Evolutionary conservation across 1,140 invertebrate species (phyloP).

Genomic region (Protaetia brevitarsis): DNA sequence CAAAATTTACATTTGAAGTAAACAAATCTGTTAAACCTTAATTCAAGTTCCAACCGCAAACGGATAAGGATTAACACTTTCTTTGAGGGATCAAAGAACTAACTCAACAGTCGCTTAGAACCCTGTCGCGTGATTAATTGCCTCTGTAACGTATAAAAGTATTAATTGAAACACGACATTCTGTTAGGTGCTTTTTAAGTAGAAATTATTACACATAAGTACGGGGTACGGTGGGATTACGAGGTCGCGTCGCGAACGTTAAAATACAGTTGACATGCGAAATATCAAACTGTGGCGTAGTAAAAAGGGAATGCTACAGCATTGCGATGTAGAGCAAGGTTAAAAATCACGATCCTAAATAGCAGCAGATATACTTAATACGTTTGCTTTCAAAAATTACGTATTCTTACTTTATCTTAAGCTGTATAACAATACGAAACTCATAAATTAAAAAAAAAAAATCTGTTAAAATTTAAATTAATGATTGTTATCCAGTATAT

Average conservation of each 20-base stretch:
- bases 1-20: neutral
- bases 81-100: neutral
- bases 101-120: neutral
- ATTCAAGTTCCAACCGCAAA: conserved; percentile 6
- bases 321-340: too few species aligned
- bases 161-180: conserved; percentile 15
- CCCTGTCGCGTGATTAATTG: conserved; percentile 15
- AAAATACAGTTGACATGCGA: conserved; percentile 12
- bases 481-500: too few species aligned
- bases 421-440: too few species aligned
- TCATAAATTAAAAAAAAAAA: too few species aligned
- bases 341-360: too few species aligned
- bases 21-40: conserved; percentile 15
- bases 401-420: too few species aligned
- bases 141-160: conserved; percentile 8
- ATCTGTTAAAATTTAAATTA: too few species aligned
- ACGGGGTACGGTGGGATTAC: neutral
- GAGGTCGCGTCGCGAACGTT: conserved; percentile 4
- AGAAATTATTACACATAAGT: conserved; percentile 18
- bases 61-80: conserved; percentile 9
- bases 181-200: neutral
- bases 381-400: too few species aligned
- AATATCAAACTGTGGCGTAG: neutral
- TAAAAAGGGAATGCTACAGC: too few species aligned
- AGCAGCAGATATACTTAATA: too few species aligned